Evolutionary conservation across 2,113 vertebrate genomes (phyloP).

Genomic region (Bungarus multicinctus): DNA sequence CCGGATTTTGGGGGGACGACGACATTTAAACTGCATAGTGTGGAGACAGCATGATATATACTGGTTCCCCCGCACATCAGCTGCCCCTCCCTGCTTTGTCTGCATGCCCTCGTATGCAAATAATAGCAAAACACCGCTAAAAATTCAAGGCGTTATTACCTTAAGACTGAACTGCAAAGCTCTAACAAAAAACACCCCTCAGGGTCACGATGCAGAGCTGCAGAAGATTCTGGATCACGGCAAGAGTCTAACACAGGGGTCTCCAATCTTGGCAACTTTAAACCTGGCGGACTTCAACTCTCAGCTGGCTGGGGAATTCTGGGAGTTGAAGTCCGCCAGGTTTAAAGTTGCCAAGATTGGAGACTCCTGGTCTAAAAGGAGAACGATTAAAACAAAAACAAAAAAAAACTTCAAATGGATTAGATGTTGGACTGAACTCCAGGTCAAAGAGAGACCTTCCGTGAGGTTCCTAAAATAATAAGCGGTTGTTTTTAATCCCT

Average conservation of each 20-base stretch:
- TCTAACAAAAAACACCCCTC: neutral
- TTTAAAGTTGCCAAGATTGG: no score
- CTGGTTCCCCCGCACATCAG: neutral
- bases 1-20: neutral
- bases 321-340: no score
- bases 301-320: no score
- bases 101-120: neutral
- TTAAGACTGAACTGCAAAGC: neutral
- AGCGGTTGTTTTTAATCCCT: neutral
- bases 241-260: no score
- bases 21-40: neutral
- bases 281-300: no score
- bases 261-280: no score
- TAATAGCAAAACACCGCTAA: neutral
- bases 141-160: neutral
- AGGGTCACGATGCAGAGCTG: neutral
- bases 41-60: neutral
- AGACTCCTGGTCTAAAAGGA: no score
- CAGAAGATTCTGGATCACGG: neutral
- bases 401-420: no score
- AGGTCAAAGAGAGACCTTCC: neutral
- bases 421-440: neutral
- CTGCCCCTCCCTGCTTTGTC: neutral
- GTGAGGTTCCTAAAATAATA: neutral
- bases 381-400: no score